Percentiles rank a stretch among this genome's conserved stretches.
Conservation (phyloP, 2,113 vertebrate species). For the Marmota monax region DNA sequence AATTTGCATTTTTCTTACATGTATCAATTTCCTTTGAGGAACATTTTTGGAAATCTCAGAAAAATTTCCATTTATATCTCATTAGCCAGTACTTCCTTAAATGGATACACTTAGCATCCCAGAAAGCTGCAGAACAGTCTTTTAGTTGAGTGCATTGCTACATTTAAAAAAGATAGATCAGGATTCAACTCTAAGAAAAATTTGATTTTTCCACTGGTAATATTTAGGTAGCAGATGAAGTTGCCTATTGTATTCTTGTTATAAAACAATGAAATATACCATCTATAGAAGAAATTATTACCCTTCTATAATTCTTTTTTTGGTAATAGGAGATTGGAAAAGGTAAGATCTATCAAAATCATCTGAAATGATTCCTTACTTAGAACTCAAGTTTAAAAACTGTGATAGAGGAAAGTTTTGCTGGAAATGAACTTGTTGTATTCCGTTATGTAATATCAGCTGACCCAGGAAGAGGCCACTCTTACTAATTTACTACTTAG, state of each 20-base stretch:
- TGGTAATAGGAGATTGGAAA: background rate
- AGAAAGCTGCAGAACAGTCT: background rate
- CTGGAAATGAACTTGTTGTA: background rate
- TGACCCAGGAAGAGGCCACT: background rate
- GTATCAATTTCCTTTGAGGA: background rate
- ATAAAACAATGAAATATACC: background rate
- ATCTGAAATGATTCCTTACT: background rate
- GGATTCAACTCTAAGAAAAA: background rate
- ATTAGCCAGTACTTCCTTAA: background rate
- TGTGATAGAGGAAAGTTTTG: background rate
- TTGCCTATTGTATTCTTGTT: background rate
- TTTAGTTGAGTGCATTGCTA: background rate
- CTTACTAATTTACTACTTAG: background rate
- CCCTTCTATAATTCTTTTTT: background rate
- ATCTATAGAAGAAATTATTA: background rate
- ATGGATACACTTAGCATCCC: background rate
- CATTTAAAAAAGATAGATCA: background rate
- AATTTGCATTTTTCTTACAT: slow-evolving; percentile 8
- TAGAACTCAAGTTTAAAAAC: background rate
- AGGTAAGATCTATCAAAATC: background rate
- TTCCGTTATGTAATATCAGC: background rate
- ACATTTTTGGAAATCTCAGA: background rate
- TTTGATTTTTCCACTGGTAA: background rate
- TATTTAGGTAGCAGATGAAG: background rate
- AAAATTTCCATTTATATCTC: background rate